These are phyloP conservation scores for Trichacis sp. DNA, from an alignment of 2,888 invertebrate genomes.

Conservation along the genomic window DNA sequence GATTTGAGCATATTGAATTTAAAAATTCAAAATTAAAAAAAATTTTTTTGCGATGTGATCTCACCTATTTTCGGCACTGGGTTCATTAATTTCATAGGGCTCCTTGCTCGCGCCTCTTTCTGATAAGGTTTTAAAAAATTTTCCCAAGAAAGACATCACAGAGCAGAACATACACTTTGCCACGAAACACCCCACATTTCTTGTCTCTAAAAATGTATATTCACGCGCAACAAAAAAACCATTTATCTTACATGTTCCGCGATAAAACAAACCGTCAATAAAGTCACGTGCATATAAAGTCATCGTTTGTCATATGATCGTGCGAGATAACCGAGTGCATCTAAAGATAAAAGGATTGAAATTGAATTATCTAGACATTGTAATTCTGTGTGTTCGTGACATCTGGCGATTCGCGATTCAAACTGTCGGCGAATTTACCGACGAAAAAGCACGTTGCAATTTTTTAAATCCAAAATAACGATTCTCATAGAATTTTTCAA, in stretches of 20 bases:
- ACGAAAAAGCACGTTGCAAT: conserved; percentile 13
- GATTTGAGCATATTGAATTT: too few relatives aligned
- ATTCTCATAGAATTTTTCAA: too few relatives aligned
- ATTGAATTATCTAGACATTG: conserved; percentile 27
- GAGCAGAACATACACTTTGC: conserved; percentile 37
- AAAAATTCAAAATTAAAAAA: too few relatives aligned
- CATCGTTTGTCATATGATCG: conserved; percentile 69
- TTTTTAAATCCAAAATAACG: not conserved
- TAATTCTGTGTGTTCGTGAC: conserved; percentile 20
- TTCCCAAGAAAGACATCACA: conserved; percentile 82
- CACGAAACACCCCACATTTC: conserved; percentile 54
- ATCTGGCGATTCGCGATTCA: conserved; percentile 19
- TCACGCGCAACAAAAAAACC: conserved; percentile 57
- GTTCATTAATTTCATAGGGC: not conserved
- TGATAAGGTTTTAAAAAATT: conserved; percentile 72
- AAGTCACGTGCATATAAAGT: conserved; percentile 68
- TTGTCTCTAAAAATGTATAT: conserved; percentile 45
- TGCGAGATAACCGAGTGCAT: conserved; percentile 30
- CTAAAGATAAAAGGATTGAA: conserved; percentile 34
- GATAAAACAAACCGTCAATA: conserved; percentile 66
- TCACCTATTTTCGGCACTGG: conserved; percentile 52
- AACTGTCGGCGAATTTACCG: conserved; percentile 47
- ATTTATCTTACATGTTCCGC: conserved; percentile 56
- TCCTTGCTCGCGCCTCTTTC: not conserved
- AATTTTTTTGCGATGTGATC: too few relatives aligned